Evolutionary conservation across 2,888 invertebrate genomes (phyloP), one percentile per base, ranked within the genome.

Genomic region (Eueremaeus valkanovi): DNA sequence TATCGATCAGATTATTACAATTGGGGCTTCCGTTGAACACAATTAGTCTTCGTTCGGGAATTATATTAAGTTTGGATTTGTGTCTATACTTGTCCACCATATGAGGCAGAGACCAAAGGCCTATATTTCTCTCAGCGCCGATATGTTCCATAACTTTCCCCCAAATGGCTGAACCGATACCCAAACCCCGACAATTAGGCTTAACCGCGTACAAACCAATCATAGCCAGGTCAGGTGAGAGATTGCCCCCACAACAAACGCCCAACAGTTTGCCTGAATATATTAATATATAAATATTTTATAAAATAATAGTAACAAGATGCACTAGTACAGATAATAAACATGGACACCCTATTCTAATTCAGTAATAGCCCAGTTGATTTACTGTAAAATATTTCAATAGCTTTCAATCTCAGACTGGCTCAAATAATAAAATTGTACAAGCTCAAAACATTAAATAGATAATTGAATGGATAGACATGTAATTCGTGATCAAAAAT

Each of bases 121-220:
- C 72, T 18, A 36, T 73, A n/a, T 77, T 79, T 9, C 77, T 42
- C 0, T 31, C 13, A 2, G 13, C 6, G 5, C 76, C 78, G 2
- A 76, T 55, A 61, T 78, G 75, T 8, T 76, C 73, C 70, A 77
- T 61, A 31, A 74, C 73, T 18, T 66, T 73, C 8, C 75, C 58
- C 77, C 77, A 78, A 24, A 79, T 74, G 51, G 75, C 74, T 16
- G 49, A 24, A 29, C 79, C 78, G 16, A 79, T 72, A 8, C 79
- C 79, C 13, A 29, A 31, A 5, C 76, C 77, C 40, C 76, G 75
- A 42, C 77, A 78, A 16, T 76, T 66, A n/a, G 74, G 51, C 1
- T 40, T 58, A 3, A 76, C 73, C 3, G 66, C 73, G 36, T 78
- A 79, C 3, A 75, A 49, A 6, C 79, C 78, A 11, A 78, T 36